These are phyloP conservation scores for Dendrolimus pini DNA, from an alignment of 2,888 invertebrate genomes.

Conservation along the genomic window DNA sequence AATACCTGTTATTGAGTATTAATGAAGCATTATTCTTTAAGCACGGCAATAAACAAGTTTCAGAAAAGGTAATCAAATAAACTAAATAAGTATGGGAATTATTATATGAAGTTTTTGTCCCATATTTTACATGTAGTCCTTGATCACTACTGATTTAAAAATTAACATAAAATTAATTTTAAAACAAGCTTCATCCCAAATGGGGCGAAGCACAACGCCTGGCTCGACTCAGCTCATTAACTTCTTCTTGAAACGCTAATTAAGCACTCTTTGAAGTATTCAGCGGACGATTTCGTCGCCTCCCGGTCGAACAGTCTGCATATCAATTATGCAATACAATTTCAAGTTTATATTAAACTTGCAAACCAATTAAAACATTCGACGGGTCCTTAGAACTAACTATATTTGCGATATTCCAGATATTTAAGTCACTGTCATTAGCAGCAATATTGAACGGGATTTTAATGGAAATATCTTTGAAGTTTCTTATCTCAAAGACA, in stretches of 20 bases:
- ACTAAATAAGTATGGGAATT: too few species aligned
- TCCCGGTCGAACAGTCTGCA: constrained; percentile 27
- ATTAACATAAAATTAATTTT: neutral
- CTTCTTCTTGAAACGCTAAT: constrained; percentile 55
- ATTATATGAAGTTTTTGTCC: too few species aligned
- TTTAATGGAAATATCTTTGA: constrained; percentile 23
- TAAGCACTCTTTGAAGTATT: constrained; percentile 57
- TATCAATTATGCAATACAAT: constrained; percentile 49
- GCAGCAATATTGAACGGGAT: constrained; percentile 15
- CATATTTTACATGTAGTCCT: too few species aligned
- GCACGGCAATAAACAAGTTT: too few species aligned
- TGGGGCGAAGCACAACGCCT: constrained; percentile 18
- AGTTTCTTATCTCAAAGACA: constrained; percentile 17
- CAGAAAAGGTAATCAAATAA: too few species aligned
- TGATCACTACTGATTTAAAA: too few species aligned
- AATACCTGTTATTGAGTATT: too few species aligned
- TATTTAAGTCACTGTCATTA: constrained; percentile 17
- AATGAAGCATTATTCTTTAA: too few species aligned
- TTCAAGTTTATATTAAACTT: constrained; percentile 34
- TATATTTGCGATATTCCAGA: constrained; percentile 4
- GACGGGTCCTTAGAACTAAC: neutral
- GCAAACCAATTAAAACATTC: constrained; percentile 28
- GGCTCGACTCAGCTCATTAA: constrained; percentile 49
- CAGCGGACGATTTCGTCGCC: constrained; percentile 45
- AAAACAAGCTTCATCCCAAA: constrained; percentile 18